Conservation (phyloP, 2,888 invertebrate genomes). For the Mayetiola destructor region DNA sequence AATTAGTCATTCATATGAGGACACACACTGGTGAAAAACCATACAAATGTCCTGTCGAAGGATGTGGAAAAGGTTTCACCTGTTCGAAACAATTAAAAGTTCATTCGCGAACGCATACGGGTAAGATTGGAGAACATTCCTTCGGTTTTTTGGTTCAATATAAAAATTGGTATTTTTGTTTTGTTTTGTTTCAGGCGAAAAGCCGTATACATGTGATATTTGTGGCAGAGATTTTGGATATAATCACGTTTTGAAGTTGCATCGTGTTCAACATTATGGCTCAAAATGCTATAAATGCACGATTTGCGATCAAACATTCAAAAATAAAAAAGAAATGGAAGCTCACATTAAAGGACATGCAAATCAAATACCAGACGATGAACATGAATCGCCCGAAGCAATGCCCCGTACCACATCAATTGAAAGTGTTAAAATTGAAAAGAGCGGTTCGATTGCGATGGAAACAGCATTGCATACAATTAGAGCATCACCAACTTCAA, state of each 20-base stretch:
- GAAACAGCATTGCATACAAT: conserved; percentile 22
- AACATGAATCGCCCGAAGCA: conserved; percentile 18
- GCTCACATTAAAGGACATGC: conserved; percentile 70
- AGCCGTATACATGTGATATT: conserved; percentile 82
- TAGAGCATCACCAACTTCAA: conserved; percentile 33
- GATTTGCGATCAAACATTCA: conserved; percentile 79
- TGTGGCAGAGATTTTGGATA: conserved; percentile 84
- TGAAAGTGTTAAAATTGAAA: neutral
- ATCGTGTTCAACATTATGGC: conserved; percentile 80
- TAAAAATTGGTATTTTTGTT: neutral
- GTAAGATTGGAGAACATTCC: too few species aligned
- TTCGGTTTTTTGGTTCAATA: neutral
- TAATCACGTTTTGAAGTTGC: conserved; percentile 78
- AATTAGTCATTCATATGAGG: conserved; percentile 78
- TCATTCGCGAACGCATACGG: conserved; percentile 80
- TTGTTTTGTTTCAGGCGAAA: too few species aligned
- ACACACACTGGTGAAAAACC: conserved; percentile 81
- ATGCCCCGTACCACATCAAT: neutral
- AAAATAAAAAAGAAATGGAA: conserved; percentile 82
- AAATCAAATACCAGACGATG: conserved; percentile 43
- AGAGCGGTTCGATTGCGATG: conserved; percentile 22
- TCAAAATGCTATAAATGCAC: conserved; percentile 88
- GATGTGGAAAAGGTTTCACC: conserved; percentile 79
- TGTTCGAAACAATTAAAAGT: conserved; percentile 85
- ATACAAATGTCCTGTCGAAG: conserved; percentile 66